phyloP scores from a whole-genome alignment of 2,888 invertebrate genomes.

The Diadromus collaris region DNA sequence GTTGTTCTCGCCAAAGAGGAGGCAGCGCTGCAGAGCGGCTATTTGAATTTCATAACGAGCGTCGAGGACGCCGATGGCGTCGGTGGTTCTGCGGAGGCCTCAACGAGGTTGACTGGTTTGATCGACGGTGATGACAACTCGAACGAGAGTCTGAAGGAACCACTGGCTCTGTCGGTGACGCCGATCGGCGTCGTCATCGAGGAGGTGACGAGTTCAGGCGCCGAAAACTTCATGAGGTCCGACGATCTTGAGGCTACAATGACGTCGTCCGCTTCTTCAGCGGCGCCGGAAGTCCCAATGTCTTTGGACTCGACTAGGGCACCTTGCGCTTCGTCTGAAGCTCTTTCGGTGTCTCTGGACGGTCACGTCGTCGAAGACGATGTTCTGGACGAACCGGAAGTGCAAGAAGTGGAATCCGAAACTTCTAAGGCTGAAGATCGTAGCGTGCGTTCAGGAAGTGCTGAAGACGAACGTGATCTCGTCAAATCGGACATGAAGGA shows the following conservation, averaged over 20 bases:
- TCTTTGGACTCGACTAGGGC: slow-evolving; percentile 17
- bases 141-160: slow-evolving; percentile 63
- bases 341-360: slow-evolving; percentile 18
- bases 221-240: slow-evolving; percentile 34
- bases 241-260: slow-evolving; percentile 36
- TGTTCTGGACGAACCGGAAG: background rate
- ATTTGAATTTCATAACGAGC: slow-evolving; percentile 74
- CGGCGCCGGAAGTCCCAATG: background rate
- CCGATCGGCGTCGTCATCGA: slow-evolving; percentile 73
- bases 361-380: background rate
- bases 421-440: background rate
- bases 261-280: slow-evolving; percentile 18
- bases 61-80: slow-evolving; percentile 68
- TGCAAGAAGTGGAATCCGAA: slow-evolving; percentile 4
- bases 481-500: background rate
- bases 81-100: background rate
- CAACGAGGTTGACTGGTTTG: slow-evolving; percentile 17
- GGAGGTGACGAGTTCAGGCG: slow-evolving; percentile 69
- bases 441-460: background rate
- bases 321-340: slow-evolving; percentile 26
- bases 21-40: slow-evolving; percentile 64
- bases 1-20: slow-evolving; percentile 66
- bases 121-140: slow-evolving; percentile 35
- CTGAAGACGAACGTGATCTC: background rate
- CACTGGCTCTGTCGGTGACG: slow-evolving; percentile 64